Evolutionary conservation across 2,888 invertebrate species (phyloP).

Genomic region (Brenthis hecate): DNA sequence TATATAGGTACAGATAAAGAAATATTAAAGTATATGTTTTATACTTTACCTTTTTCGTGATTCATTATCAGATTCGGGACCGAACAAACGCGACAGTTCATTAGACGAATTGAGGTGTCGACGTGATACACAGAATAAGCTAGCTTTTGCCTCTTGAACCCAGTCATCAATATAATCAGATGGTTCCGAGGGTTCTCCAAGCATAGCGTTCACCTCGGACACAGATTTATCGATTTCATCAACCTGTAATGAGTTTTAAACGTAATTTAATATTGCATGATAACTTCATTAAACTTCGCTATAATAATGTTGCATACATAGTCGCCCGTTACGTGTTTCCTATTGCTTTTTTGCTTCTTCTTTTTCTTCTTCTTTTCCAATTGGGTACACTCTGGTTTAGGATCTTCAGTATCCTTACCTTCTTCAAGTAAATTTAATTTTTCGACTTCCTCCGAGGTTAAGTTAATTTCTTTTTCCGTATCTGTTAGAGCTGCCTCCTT

Average conservation of each 20-base stretch:
- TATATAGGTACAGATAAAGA: too few species aligned
- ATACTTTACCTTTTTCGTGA: conserved; percentile 19
- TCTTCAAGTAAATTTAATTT: too few species aligned
- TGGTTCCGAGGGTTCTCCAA: conserved; percentile 49
- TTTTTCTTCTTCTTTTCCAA: too few species aligned
- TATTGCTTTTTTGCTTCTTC: too few species aligned
- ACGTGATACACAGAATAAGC: conserved; percentile 40
- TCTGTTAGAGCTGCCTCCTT: not conserved
- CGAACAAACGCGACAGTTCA: conserved; percentile 53
- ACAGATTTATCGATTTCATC: conserved; percentile 62
- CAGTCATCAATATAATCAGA: not conserved
- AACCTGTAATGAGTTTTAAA: conserved; percentile 45
- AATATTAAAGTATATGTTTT: not conserved
- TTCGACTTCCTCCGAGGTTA: too few species aligned
- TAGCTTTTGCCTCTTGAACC: conserved; percentile 8
- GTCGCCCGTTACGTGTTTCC: too few species aligned
- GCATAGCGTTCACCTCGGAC: conserved; percentile 56
- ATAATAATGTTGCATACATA: too few species aligned
- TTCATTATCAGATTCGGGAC: conserved; percentile 47
- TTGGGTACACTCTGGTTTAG: too few species aligned
- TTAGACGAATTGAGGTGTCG: conserved; percentile 50
- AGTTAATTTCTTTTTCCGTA: not conserved
- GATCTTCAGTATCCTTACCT: too few species aligned
- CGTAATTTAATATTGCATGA: not conserved
- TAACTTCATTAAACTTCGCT: too few species aligned